These are phyloP conservation scores for Percina caprodes DNA, from an alignment of 2,113 vertebrate species.

Conservation along the genomic window DNA sequence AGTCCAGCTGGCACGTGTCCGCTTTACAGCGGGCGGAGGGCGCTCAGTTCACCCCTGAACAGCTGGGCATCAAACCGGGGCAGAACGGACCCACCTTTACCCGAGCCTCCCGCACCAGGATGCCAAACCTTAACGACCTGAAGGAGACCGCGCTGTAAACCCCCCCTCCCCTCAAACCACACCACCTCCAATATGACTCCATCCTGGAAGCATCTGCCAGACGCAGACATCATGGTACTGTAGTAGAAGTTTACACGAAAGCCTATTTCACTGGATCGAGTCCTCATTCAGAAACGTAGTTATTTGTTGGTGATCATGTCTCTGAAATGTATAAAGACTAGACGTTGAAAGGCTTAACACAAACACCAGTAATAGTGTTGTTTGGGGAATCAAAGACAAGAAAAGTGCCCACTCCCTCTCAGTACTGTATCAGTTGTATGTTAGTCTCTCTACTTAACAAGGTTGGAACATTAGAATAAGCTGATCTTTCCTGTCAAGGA, in stretches of 20 bases:
- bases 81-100: conserved; percentile 95
- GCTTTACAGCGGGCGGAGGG: conserved; percentile 90
- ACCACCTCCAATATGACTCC: conserved; percentile 55
- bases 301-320: conserved; percentile 40
- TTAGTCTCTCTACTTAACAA: conserved; percentile 38
- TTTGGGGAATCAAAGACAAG: conserved; percentile 28
- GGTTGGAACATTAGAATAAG: conserved; percentile 48
- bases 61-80: conserved; percentile 93
- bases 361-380: conserved; percentile 30
- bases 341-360: conserved; percentile 22
- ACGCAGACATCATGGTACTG: conserved; percentile 39
- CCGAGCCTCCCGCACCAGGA: conserved; percentile 91
- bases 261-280: conserved; percentile 53
- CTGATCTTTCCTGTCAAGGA: conserved; percentile 55
- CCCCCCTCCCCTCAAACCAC: not conserved
- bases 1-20: conserved; percentile 94
- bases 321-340: conserved; percentile 45
- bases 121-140: conserved; percentile 98
- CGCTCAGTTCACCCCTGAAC: conserved; percentile 90
- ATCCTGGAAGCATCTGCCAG: conserved; percentile 43
- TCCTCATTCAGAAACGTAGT: conserved; percentile 48
- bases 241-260: conserved; percentile 58
- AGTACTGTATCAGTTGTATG: conserved; percentile 32
- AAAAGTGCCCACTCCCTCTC: conserved; percentile 2
- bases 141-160: conserved; percentile 97